These are phyloP conservation scores for Artemia sp. DNA, from an alignment of 2,888 invertebrate species.

Conservation along the genomic window DNA sequence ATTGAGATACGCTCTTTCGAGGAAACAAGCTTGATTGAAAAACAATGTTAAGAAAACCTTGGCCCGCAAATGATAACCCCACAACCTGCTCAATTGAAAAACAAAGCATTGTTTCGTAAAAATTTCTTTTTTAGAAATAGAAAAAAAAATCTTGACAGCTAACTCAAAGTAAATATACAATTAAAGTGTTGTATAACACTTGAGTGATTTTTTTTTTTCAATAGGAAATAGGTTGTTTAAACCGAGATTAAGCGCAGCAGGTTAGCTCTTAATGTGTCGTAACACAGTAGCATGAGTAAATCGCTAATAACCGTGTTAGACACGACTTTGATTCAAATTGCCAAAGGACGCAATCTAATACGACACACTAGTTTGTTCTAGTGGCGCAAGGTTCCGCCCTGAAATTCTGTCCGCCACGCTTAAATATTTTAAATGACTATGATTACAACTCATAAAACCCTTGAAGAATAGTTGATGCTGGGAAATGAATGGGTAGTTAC, in stretches of 20 bases:
- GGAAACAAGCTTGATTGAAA: too few species aligned
- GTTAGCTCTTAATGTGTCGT: conserved; percentile 2
- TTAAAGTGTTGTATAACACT: background rate
- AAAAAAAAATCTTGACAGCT: too few species aligned
- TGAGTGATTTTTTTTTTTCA: background rate
- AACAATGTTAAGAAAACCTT: too few species aligned
- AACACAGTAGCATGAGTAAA: conserved; percentile 12
- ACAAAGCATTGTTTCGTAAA: too few species aligned
- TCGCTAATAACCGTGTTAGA: background rate
- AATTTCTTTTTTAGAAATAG: too few species aligned
- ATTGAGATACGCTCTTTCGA: too few species aligned
- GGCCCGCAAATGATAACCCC: too few species aligned
- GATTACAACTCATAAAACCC: background rate
- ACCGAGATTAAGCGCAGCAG: conserved; percentile 5
- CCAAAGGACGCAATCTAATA: conserved; percentile 13
- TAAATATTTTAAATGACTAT: conserved; percentile 7
- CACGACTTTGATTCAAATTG: conserved; percentile 12
- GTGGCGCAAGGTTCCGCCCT: conserved; percentile 13
- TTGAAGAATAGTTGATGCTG: conserved; percentile 6
- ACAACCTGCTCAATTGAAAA: too few species aligned
- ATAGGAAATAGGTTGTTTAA: conserved; percentile 6
- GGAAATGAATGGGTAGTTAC: conserved; percentile 1
- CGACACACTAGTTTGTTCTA: conserved; percentile 13
- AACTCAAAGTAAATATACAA: too few species aligned
- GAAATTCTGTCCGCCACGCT: conserved; percentile 12